phyloP scores from a whole-genome alignment of 35 echinoderm and acorn worm species.

The Stichopus chloronotus region DNA sequence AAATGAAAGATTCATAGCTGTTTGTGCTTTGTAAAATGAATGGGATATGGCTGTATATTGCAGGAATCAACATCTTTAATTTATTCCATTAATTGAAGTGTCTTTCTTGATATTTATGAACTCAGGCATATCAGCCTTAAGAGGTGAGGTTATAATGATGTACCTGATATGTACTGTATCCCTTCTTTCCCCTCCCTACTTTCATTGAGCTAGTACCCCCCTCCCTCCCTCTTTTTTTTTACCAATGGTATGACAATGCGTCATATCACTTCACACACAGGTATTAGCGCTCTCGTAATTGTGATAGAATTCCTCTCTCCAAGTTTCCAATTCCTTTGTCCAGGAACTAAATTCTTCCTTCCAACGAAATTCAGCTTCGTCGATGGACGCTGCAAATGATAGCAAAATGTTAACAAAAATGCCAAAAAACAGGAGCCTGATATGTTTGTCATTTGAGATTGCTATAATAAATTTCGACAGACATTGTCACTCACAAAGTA shows the following conservation, averaged over 20 bases:
- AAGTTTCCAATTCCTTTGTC: background rate
- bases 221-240: background rate
- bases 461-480: background rate
- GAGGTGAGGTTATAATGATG: no score
- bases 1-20: no score
- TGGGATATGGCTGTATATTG: no score
- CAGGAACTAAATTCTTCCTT: slow-evolving; percentile 16
- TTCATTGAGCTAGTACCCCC: no score
- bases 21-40: no score
- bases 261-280: background rate
- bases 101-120: no score
- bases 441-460: background rate
- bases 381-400: background rate
- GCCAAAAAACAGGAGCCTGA: background rate
- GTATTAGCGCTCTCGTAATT: background rate
- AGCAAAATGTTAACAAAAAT: background rate
- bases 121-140: no score
- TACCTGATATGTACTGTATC: no score
- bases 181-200: no score
- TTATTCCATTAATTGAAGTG: no score
- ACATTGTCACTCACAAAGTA: background rate
- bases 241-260: background rate
- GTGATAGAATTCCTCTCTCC: background rate
- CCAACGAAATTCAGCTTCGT: background rate
- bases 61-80: no score